phyloP scores from a whole-genome alignment of 1,140 invertebrate genomes.

The Palaemon carinicauda region DNA sequence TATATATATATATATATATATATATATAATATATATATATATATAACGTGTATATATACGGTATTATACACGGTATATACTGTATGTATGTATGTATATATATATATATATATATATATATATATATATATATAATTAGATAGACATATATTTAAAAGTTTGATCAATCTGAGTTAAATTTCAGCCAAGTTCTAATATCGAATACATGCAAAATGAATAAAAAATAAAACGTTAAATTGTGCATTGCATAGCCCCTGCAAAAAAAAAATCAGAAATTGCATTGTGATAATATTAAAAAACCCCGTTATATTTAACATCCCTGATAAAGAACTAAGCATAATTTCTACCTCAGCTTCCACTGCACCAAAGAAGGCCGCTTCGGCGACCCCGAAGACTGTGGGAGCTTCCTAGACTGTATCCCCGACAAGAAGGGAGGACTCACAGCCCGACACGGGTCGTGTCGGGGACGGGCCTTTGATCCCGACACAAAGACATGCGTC shows the following conservation, averaged over 20 bases:
- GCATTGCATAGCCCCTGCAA: background rate
- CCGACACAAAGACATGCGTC: conserved; percentile 23
- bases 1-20: no score
- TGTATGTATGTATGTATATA: background rate
- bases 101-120: conserved; percentile 7
- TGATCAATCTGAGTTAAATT: no score
- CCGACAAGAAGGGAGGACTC: background rate
- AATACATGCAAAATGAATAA: background rate
- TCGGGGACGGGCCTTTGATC: conserved; percentile 18
- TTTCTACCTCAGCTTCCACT: background rate
- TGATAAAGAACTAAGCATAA: no score
- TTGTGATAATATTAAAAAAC: background rate
- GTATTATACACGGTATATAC: background rate
- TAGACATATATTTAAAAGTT: background rate
- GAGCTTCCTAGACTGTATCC: conserved; percentile 33
- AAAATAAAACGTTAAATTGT: background rate
- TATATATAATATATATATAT: no score
- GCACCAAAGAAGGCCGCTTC: conserved; percentile 18
- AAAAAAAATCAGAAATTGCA: background rate
- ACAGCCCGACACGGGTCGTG: background rate
- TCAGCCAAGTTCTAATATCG: background rate
- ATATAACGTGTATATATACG: no score
- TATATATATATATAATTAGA: background rate
- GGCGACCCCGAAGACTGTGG: conserved; percentile 32
- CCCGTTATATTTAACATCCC: no score